phyloP scores from a whole-genome alignment of 2,888 invertebrate species.

The Gnatocerus cornutus region DNA sequence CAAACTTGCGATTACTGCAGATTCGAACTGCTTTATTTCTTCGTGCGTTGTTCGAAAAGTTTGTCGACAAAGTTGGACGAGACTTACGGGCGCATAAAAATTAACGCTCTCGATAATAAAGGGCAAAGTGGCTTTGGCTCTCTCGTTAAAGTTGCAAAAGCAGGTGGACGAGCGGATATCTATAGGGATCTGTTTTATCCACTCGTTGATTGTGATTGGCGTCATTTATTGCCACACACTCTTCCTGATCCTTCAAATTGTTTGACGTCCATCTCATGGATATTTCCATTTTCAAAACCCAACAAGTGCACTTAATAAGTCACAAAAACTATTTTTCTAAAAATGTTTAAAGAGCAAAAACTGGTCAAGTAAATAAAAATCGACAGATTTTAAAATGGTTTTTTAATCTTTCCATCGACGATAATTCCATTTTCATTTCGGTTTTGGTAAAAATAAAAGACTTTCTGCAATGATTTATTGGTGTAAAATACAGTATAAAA shows the following conservation, averaged over 20 bases:
- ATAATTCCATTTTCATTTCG: too few relatives aligned
- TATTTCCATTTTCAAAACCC: neutral
- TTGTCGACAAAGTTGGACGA: constrained; percentile 50
- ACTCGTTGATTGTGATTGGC: constrained; percentile 3
- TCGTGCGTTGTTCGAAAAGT: constrained; percentile 48
- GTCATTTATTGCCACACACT: constrained; percentile 7
- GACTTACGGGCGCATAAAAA: constrained; percentile 60
- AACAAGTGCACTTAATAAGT: neutral
- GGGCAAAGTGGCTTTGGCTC: constrained; percentile 11
- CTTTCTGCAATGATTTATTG: constrained; percentile 11
- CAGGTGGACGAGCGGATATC: constrained; percentile 15
- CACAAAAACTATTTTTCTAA: neutral
- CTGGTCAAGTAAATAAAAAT: too few relatives aligned
- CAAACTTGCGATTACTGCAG: constrained; percentile 52
- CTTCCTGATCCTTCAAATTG: neutral
- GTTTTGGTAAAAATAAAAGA: too few relatives aligned
- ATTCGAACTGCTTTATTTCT: constrained; percentile 53
- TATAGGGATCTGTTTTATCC: neutral
- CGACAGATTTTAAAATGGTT: too few relatives aligned
- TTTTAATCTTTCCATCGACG: too few relatives aligned
- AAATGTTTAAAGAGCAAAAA: too few relatives aligned
- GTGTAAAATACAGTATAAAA: constrained; percentile 14
- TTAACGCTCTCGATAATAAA: constrained; percentile 54
- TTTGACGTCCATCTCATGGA: neutral
- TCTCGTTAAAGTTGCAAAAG: constrained; percentile 23